Evolutionary conservation across 2,888 invertebrate species (phyloP).

Genomic region (Rhagonycha fulva): DNA sequence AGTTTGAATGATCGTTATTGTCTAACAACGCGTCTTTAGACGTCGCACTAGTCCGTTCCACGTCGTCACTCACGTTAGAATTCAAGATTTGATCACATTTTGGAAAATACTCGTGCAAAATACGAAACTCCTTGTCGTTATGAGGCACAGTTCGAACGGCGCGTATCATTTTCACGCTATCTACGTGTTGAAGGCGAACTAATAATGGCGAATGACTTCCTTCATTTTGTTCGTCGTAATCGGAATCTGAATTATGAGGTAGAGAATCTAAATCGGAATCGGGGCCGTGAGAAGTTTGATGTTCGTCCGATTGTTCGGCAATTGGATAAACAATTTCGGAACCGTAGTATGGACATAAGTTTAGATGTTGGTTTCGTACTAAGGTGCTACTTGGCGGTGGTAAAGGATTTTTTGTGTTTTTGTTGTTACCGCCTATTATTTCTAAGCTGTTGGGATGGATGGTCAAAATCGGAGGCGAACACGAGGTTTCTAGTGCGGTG

Average conservation of each 20-base stretch:
- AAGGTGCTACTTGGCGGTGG: constrained; percentile 74
- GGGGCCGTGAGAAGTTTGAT: constrained; percentile 67
- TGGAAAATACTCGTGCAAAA: constrained; percentile 26
- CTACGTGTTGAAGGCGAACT: constrained; percentile 55
- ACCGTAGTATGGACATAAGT: constrained; percentile 70
- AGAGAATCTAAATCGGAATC: constrained; percentile 63
- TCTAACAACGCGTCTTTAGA: constrained; percentile 73
- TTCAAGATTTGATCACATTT: constrained; percentile 25
- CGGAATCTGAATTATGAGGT: constrained; percentile 65
- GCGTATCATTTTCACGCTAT: constrained; percentile 55
- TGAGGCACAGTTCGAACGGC: constrained; percentile 31
- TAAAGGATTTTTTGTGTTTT: constrained; percentile 68
- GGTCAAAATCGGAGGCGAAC: constrained; percentile 73
- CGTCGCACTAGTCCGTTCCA: constrained; percentile 69
- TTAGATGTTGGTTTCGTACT: constrained; percentile 71
- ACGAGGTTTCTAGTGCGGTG: constrained; percentile 72
- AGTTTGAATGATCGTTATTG: constrained; percentile 62
- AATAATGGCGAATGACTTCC: constrained; percentile 73
- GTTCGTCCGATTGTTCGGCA: constrained; percentile 83
- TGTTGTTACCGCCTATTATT: constrained; percentile 58
- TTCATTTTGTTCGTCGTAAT: constrained; percentile 71
- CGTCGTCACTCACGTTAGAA: constrained; percentile 51
- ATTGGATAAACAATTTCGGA: constrained; percentile 83
- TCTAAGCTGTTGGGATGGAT: constrained; percentile 83
- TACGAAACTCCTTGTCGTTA: constrained; percentile 31